Conservation (phyloP, 2,113 vertebrate species). For the Muntiacus reevesi region DNA sequence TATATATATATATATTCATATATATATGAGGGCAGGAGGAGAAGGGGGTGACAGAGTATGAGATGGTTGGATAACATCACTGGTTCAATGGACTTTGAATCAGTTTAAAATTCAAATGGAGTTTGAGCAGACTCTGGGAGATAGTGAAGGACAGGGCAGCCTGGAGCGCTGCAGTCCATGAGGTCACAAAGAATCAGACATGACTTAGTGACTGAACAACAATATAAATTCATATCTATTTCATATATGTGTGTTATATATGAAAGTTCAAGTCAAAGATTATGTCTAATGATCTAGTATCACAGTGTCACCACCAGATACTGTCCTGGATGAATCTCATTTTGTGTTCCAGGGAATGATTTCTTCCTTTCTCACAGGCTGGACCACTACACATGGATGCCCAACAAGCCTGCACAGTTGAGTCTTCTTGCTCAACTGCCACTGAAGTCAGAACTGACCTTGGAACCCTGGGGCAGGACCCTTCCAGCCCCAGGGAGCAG, state of each 20-base stretch:
- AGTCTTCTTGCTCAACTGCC: background rate
- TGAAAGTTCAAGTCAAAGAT: background rate
- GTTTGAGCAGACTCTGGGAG: background rate
- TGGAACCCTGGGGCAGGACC: background rate
- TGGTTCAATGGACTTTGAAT: background rate
- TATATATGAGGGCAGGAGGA: background rate
- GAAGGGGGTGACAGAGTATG: background rate
- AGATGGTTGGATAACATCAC: background rate
- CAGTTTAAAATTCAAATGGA: background rate
- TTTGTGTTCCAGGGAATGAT: background rate
- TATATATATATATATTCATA: background rate
- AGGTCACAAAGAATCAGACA: background rate
- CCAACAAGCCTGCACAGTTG: too few relatives aligned
- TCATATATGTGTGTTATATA: background rate
- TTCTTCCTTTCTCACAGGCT: background rate
- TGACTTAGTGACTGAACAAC: background rate
- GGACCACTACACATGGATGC: fast-evolving
- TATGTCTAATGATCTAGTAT: background rate
- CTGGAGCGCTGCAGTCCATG: background rate
- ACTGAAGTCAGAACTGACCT: background rate
- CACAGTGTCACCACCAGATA: background rate
- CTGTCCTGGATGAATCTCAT: background rate
- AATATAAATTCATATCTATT: background rate
- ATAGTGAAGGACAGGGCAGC: background rate
- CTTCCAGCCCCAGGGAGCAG: background rate